phyloP scores from a whole-genome alignment of 2,113 vertebrate genomes.

The Phycodurus eques region DNA sequence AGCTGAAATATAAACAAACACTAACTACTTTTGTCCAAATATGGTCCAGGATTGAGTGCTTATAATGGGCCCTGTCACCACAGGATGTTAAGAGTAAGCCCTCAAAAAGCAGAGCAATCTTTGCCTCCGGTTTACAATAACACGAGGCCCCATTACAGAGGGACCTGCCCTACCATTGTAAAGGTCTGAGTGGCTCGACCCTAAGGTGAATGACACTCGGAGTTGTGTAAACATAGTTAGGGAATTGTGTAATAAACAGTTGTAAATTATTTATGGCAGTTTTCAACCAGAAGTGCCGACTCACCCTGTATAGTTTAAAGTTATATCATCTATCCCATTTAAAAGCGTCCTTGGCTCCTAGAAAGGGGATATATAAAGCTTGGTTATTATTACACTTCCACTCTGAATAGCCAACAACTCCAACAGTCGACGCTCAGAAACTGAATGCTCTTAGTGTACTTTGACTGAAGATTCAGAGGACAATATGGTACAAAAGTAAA shows the following conservation, averaged over 20 bases:
- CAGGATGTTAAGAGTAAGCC: conserved; percentile 60
- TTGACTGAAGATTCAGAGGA: background rate
- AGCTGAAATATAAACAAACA: conserved; percentile 66
- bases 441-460: background rate
- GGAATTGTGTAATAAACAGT: background rate
- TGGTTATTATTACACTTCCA: background rate
- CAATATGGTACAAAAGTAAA: background rate
- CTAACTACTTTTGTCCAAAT: conserved; percentile 64
- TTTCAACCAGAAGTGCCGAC: background rate
- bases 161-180: conserved; percentile 4
- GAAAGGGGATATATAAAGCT: background rate
- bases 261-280: background rate
- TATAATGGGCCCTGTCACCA: conserved; percentile 63
- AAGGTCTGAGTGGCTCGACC: conserved; percentile 3
- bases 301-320: background rate
- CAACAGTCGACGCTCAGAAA: background rate
- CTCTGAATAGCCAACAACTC: background rate
- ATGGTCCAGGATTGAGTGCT: conserved; percentile 55
- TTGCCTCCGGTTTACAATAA: conserved; percentile 30
- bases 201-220: background rate
- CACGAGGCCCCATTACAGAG: conserved; percentile 14
- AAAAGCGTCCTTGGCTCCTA: background rate
- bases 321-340: background rate
- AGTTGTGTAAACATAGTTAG: background rate
- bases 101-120: conserved; percentile 57